Base-by-base conservation (phyloP, 1,140 invertebrate species). In the Drosophila ficusphila region DNA sequence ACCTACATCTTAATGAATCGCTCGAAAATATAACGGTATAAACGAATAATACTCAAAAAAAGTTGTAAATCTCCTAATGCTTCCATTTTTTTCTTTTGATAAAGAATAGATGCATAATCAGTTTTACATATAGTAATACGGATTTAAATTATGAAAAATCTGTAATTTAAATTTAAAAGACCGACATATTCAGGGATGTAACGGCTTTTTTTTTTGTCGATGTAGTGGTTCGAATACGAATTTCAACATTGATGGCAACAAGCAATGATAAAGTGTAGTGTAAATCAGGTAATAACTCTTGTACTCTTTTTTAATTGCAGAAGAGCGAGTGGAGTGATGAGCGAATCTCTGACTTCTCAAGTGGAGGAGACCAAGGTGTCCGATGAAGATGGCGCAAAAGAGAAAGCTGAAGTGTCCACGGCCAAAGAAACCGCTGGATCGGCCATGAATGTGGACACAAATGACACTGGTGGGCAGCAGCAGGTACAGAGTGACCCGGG, bases 231-330 rank as follows among this genome's bases (percentile, higher is more conserved):
- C 12, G 2, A 21, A n/a, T n/a, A n/a, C n/a, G n/a, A 42, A 42
- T 8, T 12, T 12, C 3, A 2, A 23, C 41, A 23, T 11, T 5
- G 25, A 12, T 19, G 18, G 7, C 16, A 11, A 18, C 11, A 39
- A 19, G 0, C 36, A 39, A 18, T 18, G 36, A 19, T 18, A 39
- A 19, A 18, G 9, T 36, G 12, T 19, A 42, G 3, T 44, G 11
- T 23, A 14, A 44, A 25, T 23, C 41, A 12, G 21, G 41, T 44
- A 44, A n/a, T 44, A 44, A 44, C 41, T n/a, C 12, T 21, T 12
- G 41, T 25, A 44, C 41, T 44, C 41, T 27, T 49, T 61, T 67
- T 48, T 7, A 46, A 47, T 77, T 86, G 18, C 67, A 86, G 76
- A 8, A 60, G 25, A 57, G 38, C 29, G 18, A 41, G 49, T 57